Evolutionary conservation across 1,140 invertebrate genomes (phyloP).

Genomic region (Mamestra configurata): DNA sequence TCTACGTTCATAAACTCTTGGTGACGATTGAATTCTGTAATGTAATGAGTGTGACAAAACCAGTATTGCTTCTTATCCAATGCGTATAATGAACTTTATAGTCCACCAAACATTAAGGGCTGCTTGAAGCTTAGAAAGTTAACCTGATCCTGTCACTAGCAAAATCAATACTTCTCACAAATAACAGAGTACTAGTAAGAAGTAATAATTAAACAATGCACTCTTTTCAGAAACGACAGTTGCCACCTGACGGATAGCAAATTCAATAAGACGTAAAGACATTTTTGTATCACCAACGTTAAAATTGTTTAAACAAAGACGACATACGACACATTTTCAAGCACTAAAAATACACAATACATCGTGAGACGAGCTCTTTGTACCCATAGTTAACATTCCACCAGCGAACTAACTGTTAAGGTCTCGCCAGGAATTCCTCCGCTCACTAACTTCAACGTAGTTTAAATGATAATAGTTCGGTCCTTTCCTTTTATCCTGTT

Average conservation of each 20-base stretch:
- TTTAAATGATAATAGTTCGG: slow-evolving; percentile 59
- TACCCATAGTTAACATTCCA: slow-evolving; percentile 65
- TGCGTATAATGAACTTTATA: too few species aligned
- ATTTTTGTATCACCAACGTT: neutral
- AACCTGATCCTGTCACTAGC: too few species aligned
- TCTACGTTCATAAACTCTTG: neutral
- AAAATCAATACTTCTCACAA: too few species aligned
- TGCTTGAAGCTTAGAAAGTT: too few species aligned
- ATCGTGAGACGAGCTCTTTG: slow-evolving; percentile 51
- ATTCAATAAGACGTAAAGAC: neutral
- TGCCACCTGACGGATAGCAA: too few species aligned
- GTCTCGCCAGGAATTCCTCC: slow-evolving; percentile 57
- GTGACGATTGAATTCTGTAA: too few species aligned
- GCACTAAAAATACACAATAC: slow-evolving; percentile 43
- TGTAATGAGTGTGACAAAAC: too few species aligned
- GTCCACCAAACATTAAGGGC: too few species aligned
- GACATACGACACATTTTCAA: slow-evolving; percentile 41
- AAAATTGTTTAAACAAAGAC: slow-evolving; percentile 39
- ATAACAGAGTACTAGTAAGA: too few species aligned
- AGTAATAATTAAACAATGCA: too few species aligned
- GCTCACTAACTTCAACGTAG: slow-evolving; percentile 54
- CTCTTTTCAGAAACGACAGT: too few species aligned
- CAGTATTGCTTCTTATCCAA: too few species aligned
- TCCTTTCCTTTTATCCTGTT: slow-evolving; percentile 44
- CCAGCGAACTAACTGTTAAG: slow-evolving; percentile 50